Evolutionary conservation across 2,888 invertebrate species (phyloP).

Genomic region (Pollenia angustigena): DNA sequence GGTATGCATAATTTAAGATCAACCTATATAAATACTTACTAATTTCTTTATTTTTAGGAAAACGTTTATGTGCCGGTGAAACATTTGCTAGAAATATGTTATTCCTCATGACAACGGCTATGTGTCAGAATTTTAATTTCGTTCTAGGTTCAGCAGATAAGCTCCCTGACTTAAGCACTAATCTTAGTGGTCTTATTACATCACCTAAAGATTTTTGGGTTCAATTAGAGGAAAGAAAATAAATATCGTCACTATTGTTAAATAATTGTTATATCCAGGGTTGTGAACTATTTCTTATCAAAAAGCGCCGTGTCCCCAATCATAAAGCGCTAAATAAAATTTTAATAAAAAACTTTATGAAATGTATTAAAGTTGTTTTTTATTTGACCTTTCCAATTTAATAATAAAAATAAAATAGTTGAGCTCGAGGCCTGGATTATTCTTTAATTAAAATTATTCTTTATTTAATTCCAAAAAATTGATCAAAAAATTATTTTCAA

Average conservation of each 20-base stretch:
- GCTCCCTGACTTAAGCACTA: slow-evolving; percentile 84
- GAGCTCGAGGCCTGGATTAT: too few species aligned
- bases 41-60: slow-evolving; percentile 84
- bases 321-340: too few species aligned
- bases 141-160: slow-evolving; percentile 85
- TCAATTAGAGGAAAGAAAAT: slow-evolving; percentile 82
- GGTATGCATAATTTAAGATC: slow-evolving; percentile 84
- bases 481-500: too few species aligned
- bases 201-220: slow-evolving; percentile 87
- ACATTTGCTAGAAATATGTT: slow-evolving; percentile 88
- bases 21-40: not conserved
- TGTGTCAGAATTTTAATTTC: slow-evolving; percentile 88
- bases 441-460: too few species aligned
- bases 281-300: too few species aligned
- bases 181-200: slow-evolving; percentile 85
- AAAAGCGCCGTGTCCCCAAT: too few species aligned
- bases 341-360: too few species aligned
- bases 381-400: too few species aligned
- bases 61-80: slow-evolving; percentile 89
- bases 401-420: too few species aligned
- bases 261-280: too few species aligned
- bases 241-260: not conserved
- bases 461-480: too few species aligned
- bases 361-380: too few species aligned
- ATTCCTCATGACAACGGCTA: slow-evolving; percentile 86